Evolutionary conservation across 2,888 invertebrate genomes (phyloP).

Genomic region (Heliconius aoede): DNA sequence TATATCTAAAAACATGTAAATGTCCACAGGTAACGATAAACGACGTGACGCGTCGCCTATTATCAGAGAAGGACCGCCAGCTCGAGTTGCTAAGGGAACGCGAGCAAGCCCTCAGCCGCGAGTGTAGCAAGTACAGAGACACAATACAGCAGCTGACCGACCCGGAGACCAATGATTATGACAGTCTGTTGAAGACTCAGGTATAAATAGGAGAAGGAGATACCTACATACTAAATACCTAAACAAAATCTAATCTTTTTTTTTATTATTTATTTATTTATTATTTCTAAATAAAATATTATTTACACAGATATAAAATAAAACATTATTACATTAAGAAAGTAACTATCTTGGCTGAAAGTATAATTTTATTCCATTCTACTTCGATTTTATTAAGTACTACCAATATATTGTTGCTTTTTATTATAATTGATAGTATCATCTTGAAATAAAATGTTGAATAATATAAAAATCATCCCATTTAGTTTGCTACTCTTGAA

Average conservation of each 20-base stretch:
- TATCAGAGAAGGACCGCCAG: slow-evolving; percentile 88
- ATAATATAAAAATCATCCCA: background rate
- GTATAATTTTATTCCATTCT: no score
- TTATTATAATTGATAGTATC: no score
- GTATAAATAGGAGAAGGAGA: slow-evolving; percentile 48
- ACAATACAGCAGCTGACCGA: slow-evolving; percentile 88
- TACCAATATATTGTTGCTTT: no score
- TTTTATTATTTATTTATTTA: no score
- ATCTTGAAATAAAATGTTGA: background rate
- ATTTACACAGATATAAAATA: no score
- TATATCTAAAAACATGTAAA: background rate
- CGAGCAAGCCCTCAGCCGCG: slow-evolving; percentile 84
- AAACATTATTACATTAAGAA: no score
- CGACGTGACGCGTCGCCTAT: slow-evolving; percentile 85
- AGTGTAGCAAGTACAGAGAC: slow-evolving; percentile 86
- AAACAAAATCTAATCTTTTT: no score
- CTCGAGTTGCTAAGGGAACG: slow-evolving; percentile 86
- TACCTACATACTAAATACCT: no score
- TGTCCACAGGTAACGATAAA: slow-evolving; percentile 78
- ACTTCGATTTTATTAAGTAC: no score
- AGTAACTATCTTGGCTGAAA: no score
- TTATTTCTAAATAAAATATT: no score
- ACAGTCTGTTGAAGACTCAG: slow-evolving; percentile 74
- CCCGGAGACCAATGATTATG: slow-evolving; percentile 83
- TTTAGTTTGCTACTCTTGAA: slow-evolving; percentile 70